phyloP scores from a whole-genome alignment of 1,140 invertebrate genomes.

The Daktulosphaira vitifoliae region DNA sequence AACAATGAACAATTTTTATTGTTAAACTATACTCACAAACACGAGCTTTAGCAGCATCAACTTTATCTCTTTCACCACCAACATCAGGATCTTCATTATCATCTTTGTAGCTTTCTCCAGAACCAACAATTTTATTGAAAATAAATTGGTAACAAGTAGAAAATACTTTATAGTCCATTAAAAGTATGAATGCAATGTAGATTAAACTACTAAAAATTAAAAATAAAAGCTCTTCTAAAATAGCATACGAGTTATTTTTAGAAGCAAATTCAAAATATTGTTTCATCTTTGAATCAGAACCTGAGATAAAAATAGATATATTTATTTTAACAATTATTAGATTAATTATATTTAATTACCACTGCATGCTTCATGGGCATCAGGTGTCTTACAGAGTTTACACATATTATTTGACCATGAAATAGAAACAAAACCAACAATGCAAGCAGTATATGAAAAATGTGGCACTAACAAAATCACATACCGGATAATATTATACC shows the following conservation, averaged over 20 bases:
- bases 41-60: slow-evolving; percentile 26
- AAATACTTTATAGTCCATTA: slow-evolving; percentile 34
- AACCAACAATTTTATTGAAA: slow-evolving; percentile 16
- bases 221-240: slow-evolving; percentile 29
- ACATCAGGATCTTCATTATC: slow-evolving; percentile 34
- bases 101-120: background rate
- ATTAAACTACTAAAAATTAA: slow-evolving; percentile 34
- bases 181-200: slow-evolving; percentile 30
- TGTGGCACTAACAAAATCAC: slow-evolving; percentile 14
- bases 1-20: background rate
- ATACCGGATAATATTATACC: background rate
- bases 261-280: slow-evolving; percentile 18
- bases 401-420: slow-evolving; percentile 5
- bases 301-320: too few relatives aligned
- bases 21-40: background rate
- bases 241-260: background rate
- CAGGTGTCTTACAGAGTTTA: background rate
- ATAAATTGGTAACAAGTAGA: background rate
- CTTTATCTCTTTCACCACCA: slow-evolving; percentile 35
- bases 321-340: too few relatives aligned
- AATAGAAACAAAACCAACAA: background rate
- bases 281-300: too few relatives aligned
- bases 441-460: slow-evolving; percentile 21
- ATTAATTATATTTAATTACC: background rate
- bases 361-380: background rate